These are phyloP conservation scores for Columba janthina DNA, from an alignment of 2,113 vertebrate species.

Conservation along the genomic window DNA sequence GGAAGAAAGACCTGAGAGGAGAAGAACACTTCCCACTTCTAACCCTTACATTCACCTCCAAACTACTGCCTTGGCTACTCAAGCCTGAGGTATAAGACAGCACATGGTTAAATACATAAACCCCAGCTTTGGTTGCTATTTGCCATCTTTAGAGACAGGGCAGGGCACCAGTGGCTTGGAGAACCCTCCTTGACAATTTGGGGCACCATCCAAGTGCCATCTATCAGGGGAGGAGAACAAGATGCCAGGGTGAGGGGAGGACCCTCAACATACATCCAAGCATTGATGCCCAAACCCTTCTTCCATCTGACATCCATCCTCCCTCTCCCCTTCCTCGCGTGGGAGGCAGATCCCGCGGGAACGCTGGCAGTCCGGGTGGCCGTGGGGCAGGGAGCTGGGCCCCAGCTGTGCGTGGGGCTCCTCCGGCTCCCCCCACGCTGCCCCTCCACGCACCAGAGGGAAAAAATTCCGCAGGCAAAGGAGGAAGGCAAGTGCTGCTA, in stretches of 20 bases:
- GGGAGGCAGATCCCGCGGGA: not conserved
- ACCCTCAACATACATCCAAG: not conserved
- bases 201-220: not conserved
- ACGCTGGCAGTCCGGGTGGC: rapidly evolving
- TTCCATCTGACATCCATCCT: not conserved
- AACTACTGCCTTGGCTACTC: not conserved
- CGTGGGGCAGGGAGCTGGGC: not conserved
- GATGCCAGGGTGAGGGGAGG: not conserved
- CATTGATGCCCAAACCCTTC: not conserved
- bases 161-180: not conserved
- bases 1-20: not conserved
- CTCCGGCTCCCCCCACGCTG: not conserved
- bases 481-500: conserved; percentile 76
- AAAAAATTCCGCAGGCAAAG: conserved; percentile 71
- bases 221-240: not conserved
- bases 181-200: not conserved
- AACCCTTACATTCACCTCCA: not conserved
- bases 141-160: not conserved
- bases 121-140: not conserved
- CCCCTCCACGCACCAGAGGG: conserved; percentile 41
- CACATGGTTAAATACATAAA: not conserved
- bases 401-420: not conserved
- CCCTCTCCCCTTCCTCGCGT: not conserved
- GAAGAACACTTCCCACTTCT: not conserved
- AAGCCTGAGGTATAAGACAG: not conserved